Percentiles rank a stretch among this genome's conserved stretches.
Conservation (phyloP, 2,113 vertebrate genomes). For the Drymodes brunneopygia region DNA sequence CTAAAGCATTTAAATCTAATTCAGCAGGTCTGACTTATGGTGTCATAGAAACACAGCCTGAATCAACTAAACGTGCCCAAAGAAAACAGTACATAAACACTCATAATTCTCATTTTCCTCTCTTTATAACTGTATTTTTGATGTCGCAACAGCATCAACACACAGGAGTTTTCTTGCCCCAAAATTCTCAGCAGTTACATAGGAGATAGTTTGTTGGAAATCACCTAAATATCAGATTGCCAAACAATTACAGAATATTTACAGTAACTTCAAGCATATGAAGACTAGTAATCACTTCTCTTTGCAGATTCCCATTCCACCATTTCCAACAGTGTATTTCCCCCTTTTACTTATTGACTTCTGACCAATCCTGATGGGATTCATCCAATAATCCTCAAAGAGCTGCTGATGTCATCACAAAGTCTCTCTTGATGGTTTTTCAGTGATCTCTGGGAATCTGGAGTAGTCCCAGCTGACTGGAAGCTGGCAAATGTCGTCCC, state of each 20-base stretch:
- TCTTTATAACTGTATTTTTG: neutral
- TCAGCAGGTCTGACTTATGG: rapidly evolving
- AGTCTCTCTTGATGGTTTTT: neutral
- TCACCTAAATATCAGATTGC: neutral
- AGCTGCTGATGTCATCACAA: neutral
- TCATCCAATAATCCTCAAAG: neutral
- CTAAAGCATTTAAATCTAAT: neutral
- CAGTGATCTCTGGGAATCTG: neutral
- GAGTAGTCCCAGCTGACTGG: neutral
- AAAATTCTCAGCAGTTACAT: neutral
- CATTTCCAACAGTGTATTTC: neutral
- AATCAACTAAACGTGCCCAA: neutral
- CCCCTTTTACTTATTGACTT: neutral
- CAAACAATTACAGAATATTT: neutral
- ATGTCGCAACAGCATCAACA: neutral
- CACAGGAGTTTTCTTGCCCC: neutral
- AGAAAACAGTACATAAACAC: neutral
- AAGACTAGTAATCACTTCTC: neutral
- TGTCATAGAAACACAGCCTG: neutral
- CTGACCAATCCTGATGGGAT: neutral
- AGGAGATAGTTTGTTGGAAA: neutral
- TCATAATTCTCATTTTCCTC: neutral
- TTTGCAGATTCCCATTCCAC: neutral
- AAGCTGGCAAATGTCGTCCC: rapidly evolving
- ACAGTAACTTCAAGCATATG: neutral